Percentiles rank a stretch among this genome's conserved stretches.
These are phyloP conservation scores for Drosophila bipectinata DNA, from an alignment of 1,140 invertebrate species.

Conservation along the genomic window DNA sequence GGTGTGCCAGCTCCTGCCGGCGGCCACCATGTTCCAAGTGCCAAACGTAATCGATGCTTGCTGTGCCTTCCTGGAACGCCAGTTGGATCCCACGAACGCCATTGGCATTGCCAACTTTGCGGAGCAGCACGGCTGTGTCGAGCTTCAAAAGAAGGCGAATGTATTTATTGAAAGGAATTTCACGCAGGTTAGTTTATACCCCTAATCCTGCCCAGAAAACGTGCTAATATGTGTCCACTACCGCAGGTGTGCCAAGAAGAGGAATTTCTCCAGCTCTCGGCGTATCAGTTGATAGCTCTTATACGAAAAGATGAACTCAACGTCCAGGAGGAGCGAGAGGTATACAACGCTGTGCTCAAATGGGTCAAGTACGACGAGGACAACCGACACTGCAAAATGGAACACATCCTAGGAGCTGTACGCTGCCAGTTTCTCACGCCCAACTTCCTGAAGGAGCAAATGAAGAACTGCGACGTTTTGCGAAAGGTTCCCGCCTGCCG, in stretches of 20 bases:
- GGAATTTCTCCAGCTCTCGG: slow-evolving; percentile 93
- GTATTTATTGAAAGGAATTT: slow-evolving; percentile 96
- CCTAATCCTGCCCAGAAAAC: fast-evolving
- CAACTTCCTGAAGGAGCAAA: slow-evolving; percentile 93
- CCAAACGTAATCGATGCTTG: slow-evolving; percentile 95
- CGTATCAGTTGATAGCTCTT: slow-evolving; percentile 90
- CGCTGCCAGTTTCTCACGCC: slow-evolving; percentile 96
- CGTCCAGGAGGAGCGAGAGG: slow-evolving; percentile 95
- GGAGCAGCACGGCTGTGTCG: slow-evolving; percentile 94
- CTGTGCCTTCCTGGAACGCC: slow-evolving; percentile 94
- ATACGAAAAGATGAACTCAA: slow-evolving; percentile 95
- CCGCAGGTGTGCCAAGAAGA: slow-evolving; percentile 93
- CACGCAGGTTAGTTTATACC: slow-evolving; percentile 86
- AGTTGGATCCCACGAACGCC: slow-evolving; percentile 96
- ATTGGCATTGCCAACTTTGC: slow-evolving; percentile 97
- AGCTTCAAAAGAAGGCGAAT: slow-evolving; percentile 93
- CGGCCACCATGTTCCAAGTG: slow-evolving; percentile 97
- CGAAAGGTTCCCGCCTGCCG: slow-evolving; percentile 94
- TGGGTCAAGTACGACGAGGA: slow-evolving; percentile 96
- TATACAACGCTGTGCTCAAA: slow-evolving; percentile 95
- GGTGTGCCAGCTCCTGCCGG: slow-evolving; percentile 94
- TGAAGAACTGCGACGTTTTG: slow-evolving; percentile 95
- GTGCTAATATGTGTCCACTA: background rate
- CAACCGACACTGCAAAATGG: slow-evolving; percentile 92
- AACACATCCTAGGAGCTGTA: slow-evolving; percentile 93